phyloP scores from a whole-genome alignment of 1,140 invertebrate genomes.

The Drosophila hydei region DNA sequence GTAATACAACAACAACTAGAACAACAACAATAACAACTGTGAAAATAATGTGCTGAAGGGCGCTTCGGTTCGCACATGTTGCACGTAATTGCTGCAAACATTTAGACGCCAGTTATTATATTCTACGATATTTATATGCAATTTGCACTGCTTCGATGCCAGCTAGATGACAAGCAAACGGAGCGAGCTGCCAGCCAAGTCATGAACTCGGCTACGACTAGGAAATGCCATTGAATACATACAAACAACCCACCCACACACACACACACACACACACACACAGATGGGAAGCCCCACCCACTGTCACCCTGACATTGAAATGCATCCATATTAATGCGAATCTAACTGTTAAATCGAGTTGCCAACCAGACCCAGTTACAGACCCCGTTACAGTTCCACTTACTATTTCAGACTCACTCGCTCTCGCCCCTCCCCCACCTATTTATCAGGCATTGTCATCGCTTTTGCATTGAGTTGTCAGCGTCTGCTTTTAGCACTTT shows the following conservation, averaged over 20 bases:
- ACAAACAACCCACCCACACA: background rate
- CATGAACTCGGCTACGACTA: conserved; percentile 26
- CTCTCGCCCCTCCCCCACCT: background rate
- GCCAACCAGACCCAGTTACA: conserved; percentile 12
- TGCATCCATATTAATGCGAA: conserved; percentile 26
- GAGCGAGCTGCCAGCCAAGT: conserved; percentile 10
- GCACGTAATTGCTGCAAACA: conserved; percentile 36
- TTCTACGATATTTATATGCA: conserved; percentile 35
- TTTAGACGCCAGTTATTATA: conserved; percentile 47
- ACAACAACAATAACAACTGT: conserved; percentile 6
- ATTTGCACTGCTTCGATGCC: conserved; percentile 13
- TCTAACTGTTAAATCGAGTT: conserved; percentile 33
- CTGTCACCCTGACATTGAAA: conserved; percentile 30
- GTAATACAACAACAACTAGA: background rate
- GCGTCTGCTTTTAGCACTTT: conserved; percentile 26
- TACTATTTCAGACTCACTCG: background rate
- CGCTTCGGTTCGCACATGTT: conserved; percentile 31
- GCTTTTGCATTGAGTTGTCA: conserved; percentile 14
- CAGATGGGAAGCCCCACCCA: background rate
- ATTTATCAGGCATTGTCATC: conserved; percentile 23
- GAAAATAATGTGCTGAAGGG: conserved; percentile 2
- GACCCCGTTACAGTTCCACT: conserved; percentile 1
- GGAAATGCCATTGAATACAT: conserved; percentile 32
- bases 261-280: background rate
- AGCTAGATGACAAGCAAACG: conserved; percentile 11